Base-by-base conservation (phyloP, 2,797 vertebrate genomes). In the Oreochromis grahami region DNA sequence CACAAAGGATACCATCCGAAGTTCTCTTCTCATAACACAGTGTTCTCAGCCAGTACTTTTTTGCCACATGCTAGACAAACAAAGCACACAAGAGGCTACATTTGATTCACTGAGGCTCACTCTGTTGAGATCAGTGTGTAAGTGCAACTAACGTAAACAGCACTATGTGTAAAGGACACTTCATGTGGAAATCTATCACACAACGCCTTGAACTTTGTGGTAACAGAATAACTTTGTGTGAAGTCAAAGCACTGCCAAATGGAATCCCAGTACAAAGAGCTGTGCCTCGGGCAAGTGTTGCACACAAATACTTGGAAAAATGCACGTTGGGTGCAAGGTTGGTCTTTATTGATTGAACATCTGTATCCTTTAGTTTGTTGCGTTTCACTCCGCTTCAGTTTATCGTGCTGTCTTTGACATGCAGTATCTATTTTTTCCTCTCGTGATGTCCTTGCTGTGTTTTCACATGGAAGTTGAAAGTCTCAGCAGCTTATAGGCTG, bases 401-500 rank as follows among this genome's bases (percentile, higher is more conserved):
- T 79, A 32, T 63, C 14, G 14, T 38, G 15, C 68, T 32, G 72
- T 50, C 77, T 84, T 76, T 82, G 70, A 83, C 81, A 53, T 80
- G 68, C 55, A 15, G 10, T 65, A 45, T 53, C 34, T 77, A 51
- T 15, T 74, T 32, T 82, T 60, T 32, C 68, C 43, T 26, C 21
- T 6, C 2, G 9, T n/a, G 79, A 51, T 72, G 26, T 32, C 17
- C 13, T 12, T 82, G n/a, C 51, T 60, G 14, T 9, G 8, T 38
- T 81, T 87, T 55, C 41, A 58, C 63, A 79, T 65, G 51, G 74
- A 87, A 81, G 82, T 12, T 10, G 15, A 81, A 76, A 65, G 15
- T 65, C 58, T 60, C 36, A 56, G 56, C 12, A 34, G 56, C 68
- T 55, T 85, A 72, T 77, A 90, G 86, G 87, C 88, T 91, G 86